phyloP scores from a whole-genome alignment of 2,113 vertebrate genomes.

The Suricata suricatta region DNA sequence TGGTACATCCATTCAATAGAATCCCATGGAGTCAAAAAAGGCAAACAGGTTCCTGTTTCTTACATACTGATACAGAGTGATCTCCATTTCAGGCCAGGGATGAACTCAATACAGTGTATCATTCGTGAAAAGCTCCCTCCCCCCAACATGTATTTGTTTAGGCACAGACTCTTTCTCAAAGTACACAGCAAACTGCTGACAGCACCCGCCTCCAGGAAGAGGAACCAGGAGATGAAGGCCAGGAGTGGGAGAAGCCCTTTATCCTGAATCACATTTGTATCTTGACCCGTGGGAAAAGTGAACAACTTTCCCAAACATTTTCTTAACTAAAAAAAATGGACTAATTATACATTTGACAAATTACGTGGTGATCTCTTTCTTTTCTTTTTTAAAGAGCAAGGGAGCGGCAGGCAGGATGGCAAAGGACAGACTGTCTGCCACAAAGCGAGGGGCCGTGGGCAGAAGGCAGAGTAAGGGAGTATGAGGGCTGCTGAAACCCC shows the following conservation, averaged over 20 bases:
- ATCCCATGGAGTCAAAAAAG: background rate
- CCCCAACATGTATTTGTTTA: background rate
- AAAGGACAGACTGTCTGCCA: background rate
- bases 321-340: background rate
- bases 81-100: background rate
- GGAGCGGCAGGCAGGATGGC: background rate
- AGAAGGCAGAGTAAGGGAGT: background rate
- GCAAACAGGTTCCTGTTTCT: background rate
- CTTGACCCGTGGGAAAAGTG: background rate
- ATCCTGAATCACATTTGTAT: background rate
- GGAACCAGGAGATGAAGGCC: background rate
- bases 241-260: background rate
- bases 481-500: background rate
- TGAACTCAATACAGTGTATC: background rate
- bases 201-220: background rate
- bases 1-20: background rate
- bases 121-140: background rate
- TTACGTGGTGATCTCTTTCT: background rate
- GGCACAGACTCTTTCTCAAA: background rate
- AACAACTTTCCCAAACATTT: background rate
- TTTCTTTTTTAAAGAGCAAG: background rate
- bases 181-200: background rate
- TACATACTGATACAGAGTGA: background rate
- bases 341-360: background rate
- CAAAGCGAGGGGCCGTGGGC: background rate